Base-by-base conservation (phyloP, 2,888 invertebrate genomes). In the Protula sp. region DNA sequence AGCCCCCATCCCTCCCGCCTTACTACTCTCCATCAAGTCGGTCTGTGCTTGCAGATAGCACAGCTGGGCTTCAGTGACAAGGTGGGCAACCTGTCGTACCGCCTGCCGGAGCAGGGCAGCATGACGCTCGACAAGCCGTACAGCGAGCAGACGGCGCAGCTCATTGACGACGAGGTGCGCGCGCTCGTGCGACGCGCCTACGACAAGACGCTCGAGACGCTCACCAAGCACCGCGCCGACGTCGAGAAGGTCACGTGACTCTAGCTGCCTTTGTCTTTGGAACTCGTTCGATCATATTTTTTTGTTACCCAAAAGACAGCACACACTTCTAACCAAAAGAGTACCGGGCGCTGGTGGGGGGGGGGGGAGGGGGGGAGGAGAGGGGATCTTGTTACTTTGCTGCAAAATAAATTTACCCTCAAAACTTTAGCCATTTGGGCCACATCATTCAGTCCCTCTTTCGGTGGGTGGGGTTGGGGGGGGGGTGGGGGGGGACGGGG, bases 51-150 rank as follows among this genome's bases (percentile, higher is more conserved):
- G 45, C 24, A 87, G 87, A 89, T 99, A 55, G 94, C 93, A 0
- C 92, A 94, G 73, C 98, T 89, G 76, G 99, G 99, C 65, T 99
- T 99, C 98, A 99, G 94, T 76, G 87, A 91, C 28, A 94, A 92
- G 83, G 90, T 99, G 0, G 99, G 99, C 0, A 93, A 97, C 74
- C 87, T 99, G 1, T 97, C 97, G 54, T 99, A 97, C 76, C 92
- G 98, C 78, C 87, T 92, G 86, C 93, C 94, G 0, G 89, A 91
- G 71, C 89, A 90, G 0, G 97, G 97, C 0, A 97, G 98, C 72
- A 89, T 94, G 86, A 87, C 88, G 1, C 84, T 94, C 61, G 92
- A 94, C 69, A 99, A 99, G 81, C 99, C 98, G 0, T 99, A 99
- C 82, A 67, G 97, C 1, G 99, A 99, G 82, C 88, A 89, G 72